Evolutionary conservation across 2,113 vertebrate species (phyloP).

Genomic region (Synchiropus splendidus): DNA sequence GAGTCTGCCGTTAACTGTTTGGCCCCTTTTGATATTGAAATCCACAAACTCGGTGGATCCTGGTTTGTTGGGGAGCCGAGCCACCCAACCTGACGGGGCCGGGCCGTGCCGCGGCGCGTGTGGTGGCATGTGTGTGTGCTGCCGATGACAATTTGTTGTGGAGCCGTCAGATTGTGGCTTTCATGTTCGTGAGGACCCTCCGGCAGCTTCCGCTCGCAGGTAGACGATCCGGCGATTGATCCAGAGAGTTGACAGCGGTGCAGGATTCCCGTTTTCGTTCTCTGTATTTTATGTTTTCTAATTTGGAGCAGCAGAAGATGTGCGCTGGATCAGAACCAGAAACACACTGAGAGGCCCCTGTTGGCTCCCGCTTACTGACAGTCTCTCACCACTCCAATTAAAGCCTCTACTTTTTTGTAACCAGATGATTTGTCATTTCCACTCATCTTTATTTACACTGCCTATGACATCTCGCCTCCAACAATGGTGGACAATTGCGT

Average conservation of each 20-base stretch:
- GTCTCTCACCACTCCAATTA: no score
- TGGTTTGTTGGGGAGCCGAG: no score
- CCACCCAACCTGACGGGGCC: constrained; percentile 79
- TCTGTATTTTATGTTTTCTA: not conserved
- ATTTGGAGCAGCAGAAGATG: no score
- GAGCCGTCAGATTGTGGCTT: constrained; percentile 65
- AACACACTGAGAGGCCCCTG: no score
- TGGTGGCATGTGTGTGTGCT: constrained; percentile 94
- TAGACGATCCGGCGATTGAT: constrained; percentile 86
- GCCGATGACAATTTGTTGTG: constrained; percentile 93
- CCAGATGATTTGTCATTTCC: no score
- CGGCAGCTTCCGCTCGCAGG: constrained; percentile 81
- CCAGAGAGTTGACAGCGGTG: constrained; percentile 75
- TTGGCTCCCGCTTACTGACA: no score
- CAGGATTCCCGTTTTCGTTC: constrained; percentile 46
- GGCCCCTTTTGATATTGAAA: constrained; percentile 98
- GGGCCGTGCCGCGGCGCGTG: constrained; percentile 71
- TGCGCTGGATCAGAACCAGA: no score
- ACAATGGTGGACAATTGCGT: no score
- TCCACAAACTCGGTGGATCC: constrained; percentile 87
- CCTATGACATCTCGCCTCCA: no score
- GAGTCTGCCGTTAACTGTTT: constrained; percentile 80
- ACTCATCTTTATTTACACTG: no score
- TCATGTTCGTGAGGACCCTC: constrained; percentile 69
- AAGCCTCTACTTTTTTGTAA: no score